Conservation (phyloP, 2,797 vertebrate species). For the Betta splendens region DNA sequence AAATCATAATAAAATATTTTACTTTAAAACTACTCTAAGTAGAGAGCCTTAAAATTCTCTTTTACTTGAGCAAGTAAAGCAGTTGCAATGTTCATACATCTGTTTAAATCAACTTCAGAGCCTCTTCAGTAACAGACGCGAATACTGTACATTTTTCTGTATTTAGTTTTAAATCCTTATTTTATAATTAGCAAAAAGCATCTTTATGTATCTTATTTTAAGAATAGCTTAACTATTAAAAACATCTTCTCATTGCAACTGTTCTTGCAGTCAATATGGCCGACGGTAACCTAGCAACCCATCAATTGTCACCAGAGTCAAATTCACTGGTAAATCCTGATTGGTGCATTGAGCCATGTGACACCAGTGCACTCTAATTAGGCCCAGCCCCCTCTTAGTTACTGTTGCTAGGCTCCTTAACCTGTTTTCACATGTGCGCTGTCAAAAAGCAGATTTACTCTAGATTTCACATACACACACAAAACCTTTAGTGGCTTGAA, state of each 20-base stretch:
- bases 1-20: slow-evolving; percentile 44
- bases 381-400: not conserved
- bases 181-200: not conserved
- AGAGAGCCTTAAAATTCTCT: slow-evolving; percentile 26
- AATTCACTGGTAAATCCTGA: not conserved
- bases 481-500: too few relatives aligned
- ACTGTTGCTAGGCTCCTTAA: not conserved
- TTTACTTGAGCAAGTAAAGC: slow-evolving; percentile 34
- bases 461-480: not conserved
- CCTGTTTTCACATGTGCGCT: not conserved
- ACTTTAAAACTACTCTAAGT: slow-evolving; percentile 31
- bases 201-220: not conserved
- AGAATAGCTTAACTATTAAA: slow-evolving; percentile 1
- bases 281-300: slow-evolving; percentile 10
- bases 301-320: not conserved
- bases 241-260: not conserved
- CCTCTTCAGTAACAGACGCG: too few relatives aligned
- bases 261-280: not conserved
- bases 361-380: not conserved
- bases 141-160: too few relatives aligned
- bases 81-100: slow-evolving; percentile 31
- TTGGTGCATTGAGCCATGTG: not conserved
- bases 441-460: not conserved
- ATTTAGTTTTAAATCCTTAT: not conserved
- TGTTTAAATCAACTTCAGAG: too few relatives aligned